These are phyloP conservation scores for Brachionus koreanus DNA, from an alignment of 1,140 invertebrate species.

Conservation along the genomic window DNA sequence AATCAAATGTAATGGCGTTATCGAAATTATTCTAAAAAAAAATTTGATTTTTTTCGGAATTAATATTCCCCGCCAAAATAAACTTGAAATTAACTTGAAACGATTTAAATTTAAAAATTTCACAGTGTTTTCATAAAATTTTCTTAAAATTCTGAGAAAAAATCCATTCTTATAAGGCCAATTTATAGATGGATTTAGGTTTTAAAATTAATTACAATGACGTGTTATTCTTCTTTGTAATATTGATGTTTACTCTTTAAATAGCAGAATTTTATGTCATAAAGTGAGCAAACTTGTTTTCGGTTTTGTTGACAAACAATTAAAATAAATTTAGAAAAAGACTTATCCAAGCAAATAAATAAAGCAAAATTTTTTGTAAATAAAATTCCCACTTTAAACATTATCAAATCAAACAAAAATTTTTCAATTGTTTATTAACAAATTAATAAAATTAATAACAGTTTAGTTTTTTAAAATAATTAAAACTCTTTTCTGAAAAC, in stretches of 20 bases:
- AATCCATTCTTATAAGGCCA: not conserved
- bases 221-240: not conserved
- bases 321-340: not conserved
- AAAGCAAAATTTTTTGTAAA: not conserved
- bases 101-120: too few species aligned
- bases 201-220: not conserved
- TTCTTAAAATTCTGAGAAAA: not conserved
- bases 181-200: slow-evolving; percentile 3
- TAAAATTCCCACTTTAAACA: not conserved
- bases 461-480: not conserved
- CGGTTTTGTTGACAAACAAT: not conserved
- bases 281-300: not conserved
- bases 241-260: not conserved
- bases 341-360: not conserved
- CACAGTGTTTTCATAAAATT: not conserved
- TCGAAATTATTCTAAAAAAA: not conserved
- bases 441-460: not conserved
- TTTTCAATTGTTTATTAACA: not conserved
- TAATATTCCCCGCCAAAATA: too few species aligned
- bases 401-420: not conserved
- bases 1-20: not conserved
- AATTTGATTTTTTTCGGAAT: not conserved
- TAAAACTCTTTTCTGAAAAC: too few species aligned
- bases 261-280: not conserved
- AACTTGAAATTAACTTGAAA: too few species aligned